These are phyloP conservation scores for Nicator chloris DNA, from an alignment of 2,113 vertebrate genomes.

Conservation along the genomic window DNA sequence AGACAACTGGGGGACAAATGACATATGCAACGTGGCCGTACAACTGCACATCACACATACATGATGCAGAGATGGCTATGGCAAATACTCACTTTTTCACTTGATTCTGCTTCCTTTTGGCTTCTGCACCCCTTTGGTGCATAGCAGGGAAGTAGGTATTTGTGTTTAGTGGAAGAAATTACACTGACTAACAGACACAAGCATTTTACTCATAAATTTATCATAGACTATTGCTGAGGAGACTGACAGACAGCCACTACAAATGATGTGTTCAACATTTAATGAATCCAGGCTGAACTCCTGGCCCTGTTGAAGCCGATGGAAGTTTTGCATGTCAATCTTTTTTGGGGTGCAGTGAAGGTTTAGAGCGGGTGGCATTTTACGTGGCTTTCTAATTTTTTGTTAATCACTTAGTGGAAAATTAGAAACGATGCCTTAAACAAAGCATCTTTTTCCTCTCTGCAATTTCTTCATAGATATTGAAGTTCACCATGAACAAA, in stretches of 20 bases:
- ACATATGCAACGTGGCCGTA: not conserved
- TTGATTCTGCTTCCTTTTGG: constrained; percentile 72
- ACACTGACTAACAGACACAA: constrained; percentile 55
- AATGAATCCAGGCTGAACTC: constrained; percentile 61
- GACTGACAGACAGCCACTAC: constrained; percentile 39
- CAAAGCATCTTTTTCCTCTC: not conserved
- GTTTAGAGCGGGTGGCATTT: not conserved
- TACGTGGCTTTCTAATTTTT: not conserved
- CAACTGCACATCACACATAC: constrained; percentile 1
- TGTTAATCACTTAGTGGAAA: constrained; percentile 15
- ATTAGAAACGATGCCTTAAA: constrained; percentile 7
- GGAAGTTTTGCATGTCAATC: not conserved
- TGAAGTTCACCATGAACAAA: not conserved
- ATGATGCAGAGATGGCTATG: constrained; percentile 62
- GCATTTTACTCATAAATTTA: constrained; percentile 59
- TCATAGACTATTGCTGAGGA: constrained; percentile 47
- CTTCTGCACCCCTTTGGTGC: constrained; percentile 73
- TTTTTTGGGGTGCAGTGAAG: not conserved
- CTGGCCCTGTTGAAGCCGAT: not conserved
- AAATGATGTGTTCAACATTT: constrained; percentile 49
- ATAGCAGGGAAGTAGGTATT: constrained; percentile 69
- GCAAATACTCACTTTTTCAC: constrained; percentile 79
- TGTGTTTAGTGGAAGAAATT: constrained; percentile 66
- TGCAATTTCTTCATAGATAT: not conserved
- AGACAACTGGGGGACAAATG: constrained; percentile 8